Evolutionary conservation across 2,797 vertebrate genomes (phyloP), one percentile per base, ranked within the genome.

Genomic region (Lemur catta): DNA sequence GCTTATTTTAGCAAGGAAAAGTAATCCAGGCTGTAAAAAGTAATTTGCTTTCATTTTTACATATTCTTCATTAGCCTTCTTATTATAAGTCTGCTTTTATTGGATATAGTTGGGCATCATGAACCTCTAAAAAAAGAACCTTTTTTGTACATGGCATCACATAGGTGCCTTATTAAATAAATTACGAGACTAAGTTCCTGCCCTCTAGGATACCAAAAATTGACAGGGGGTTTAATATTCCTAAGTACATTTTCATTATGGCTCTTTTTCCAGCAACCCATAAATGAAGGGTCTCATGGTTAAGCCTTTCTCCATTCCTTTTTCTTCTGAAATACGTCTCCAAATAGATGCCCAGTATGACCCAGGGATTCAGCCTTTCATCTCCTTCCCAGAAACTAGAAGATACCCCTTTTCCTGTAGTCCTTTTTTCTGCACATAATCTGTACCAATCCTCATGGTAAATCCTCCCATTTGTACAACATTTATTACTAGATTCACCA

Each of bases 1-100:
- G 65, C 81, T 94, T 97, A 93, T 78, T 97, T 97, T 92, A 97
- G 79, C 79, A 95, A 95, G 11, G 30, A 57, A 67, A 93, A 81
- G 69, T 84, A 95, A 96, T 87, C 50, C 84, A 96, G 82, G 89
- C 90, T 93, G 59, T 48, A 95, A 96, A 72, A 78, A 80, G 75
- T 72, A 93, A 93, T 81, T 89, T 69, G 1, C 57, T 95, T 94
- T 95, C 78, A 87, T 65, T 95, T 97, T 93, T 85, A 84, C 24
- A 94, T 67, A 93, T 91, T 96, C 74, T 89, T 90, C 76, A 89
- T 93, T 67, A 93, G 52, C 43, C 48, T 28, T 93, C 38, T 85
- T 85, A 80, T 84, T 90, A 41, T 78, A 96, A 88, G 84, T 96
- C 71, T 84, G 81, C 55, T 91, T 93, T 94, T 92, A 93, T 85